A percentile compares a stretch with the other conserved stretches of the same genome.
Conservation (phyloP, 1,140 invertebrate genomes). For the Zaprionus ghesquierei region DNA sequence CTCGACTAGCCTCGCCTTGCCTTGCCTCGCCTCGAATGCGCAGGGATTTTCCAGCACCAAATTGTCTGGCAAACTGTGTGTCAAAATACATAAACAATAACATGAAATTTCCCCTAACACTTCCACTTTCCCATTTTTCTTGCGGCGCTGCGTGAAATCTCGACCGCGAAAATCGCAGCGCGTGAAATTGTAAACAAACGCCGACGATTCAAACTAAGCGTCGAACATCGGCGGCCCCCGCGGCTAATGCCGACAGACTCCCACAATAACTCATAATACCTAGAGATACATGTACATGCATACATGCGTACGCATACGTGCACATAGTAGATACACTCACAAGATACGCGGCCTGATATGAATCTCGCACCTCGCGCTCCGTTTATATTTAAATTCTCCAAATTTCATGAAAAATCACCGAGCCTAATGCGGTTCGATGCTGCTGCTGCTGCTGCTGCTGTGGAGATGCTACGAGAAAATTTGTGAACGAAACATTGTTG, state of each 20-base stretch:
- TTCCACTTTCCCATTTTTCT: constrained; percentile 50
- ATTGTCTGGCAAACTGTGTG: constrained; percentile 72
- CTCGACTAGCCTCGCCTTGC: too few species aligned
- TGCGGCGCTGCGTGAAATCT: constrained; percentile 68
- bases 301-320: constrained; percentile 10
- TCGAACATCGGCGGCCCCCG: constrained; percentile 46
- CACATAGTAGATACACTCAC: constrained; percentile 2
- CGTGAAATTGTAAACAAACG: constrained; percentile 78
- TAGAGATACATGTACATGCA: constrained; percentile 13
- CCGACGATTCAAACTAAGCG: not conserved
- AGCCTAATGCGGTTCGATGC: constrained; percentile 17
- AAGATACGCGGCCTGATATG: constrained; percentile 31
- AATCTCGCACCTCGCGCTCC: constrained; percentile 67
- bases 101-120: constrained; percentile 73
- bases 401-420: constrained; percentile 60
- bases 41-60: constrained; percentile 45
- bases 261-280: constrained; percentile 76
- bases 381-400: constrained; percentile 76
- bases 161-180: constrained; percentile 78
- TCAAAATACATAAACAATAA: constrained; percentile 82
- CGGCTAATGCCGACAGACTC: constrained; percentile 66
- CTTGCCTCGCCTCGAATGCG: not conserved
- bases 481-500: constrained; percentile 79
- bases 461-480: constrained; percentile 29
- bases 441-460: constrained; percentile 26